Conservation (phyloP, 2,888 invertebrate species). For the Drosophila imparisetae region DNA sequence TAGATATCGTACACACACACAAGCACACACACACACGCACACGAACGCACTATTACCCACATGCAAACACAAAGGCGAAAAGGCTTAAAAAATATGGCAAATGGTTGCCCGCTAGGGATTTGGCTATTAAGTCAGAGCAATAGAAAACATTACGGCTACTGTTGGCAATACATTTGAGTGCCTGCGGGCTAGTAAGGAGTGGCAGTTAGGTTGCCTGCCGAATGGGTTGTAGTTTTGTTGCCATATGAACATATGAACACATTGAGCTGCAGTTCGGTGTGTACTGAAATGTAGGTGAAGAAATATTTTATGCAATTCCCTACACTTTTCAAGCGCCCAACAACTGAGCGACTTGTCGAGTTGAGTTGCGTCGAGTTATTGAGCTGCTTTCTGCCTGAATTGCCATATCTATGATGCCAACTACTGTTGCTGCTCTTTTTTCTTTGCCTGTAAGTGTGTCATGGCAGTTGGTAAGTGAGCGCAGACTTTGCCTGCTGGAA, state of each 20-base stretch:
- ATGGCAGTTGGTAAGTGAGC: slow-evolving; percentile 55
- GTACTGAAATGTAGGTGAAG: slow-evolving; percentile 38
- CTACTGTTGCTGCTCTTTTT: not conserved
- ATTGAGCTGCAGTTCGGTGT: slow-evolving; percentile 21
- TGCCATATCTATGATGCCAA: slow-evolving; percentile 27
- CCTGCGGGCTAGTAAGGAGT: slow-evolving; percentile 25
- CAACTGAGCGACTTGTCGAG: slow-evolving; percentile 19
- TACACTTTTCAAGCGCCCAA: slow-evolving; percentile 42
- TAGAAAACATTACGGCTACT: slow-evolving; percentile 52
- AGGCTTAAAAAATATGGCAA: slow-evolving; percentile 70
- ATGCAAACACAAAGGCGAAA: slow-evolving; percentile 20
- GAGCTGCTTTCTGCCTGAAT: slow-evolving; percentile 34
- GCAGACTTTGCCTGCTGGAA: slow-evolving; percentile 28
- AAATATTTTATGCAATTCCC: slow-evolving; percentile 52
- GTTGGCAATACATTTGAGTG: slow-evolving; percentile 67
- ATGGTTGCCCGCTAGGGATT: slow-evolving; percentile 59
- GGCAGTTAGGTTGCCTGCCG: not conserved
- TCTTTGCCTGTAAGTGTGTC: slow-evolving; percentile 48
- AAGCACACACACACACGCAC: not conserved
- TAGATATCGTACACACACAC: slow-evolving; percentile 18
- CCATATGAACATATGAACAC: slow-evolving; percentile 40
- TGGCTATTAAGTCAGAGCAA: slow-evolving; percentile 63
- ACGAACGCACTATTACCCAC: not conserved
- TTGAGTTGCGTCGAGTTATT: slow-evolving; percentile 35
- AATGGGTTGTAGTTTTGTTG: not conserved